phyloP scores from a whole-genome alignment of 2,113 vertebrate genomes.

The Rhinolophus ferrumequinum region DNA sequence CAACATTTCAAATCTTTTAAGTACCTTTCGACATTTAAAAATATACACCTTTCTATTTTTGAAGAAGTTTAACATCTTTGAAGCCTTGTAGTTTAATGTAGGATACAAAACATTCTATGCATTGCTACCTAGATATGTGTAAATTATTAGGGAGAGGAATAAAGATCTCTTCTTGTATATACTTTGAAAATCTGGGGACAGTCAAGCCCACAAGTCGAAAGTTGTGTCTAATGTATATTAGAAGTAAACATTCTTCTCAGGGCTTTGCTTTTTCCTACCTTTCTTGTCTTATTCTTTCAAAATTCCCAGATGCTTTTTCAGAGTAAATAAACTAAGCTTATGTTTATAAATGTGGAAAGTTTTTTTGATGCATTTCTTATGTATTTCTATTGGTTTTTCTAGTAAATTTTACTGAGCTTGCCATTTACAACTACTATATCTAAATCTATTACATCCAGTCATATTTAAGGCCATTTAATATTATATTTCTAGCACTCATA shows the following conservation, averaged over 20 bases:
- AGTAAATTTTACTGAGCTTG: constrained; percentile 29
- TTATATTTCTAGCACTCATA: neutral
- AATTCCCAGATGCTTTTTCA: neutral
- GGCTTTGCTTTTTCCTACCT: neutral
- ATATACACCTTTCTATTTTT: neutral
- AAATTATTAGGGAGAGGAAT: neutral
- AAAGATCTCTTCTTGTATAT: neutral
- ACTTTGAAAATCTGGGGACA: neutral
- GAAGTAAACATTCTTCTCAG: neutral
- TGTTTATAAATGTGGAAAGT: constrained; percentile 8
- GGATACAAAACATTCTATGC: neutral
- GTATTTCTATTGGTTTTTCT: neutral
- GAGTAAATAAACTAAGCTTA: neutral
- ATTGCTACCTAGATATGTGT: neutral
- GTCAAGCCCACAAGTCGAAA: neutral
- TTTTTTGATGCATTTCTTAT: neutral
- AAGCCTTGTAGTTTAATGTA: neutral
- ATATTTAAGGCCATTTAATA: neutral
- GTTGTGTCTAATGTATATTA: neutral
- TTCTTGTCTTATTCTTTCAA: neutral
- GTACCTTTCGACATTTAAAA: neutral
- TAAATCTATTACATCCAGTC: neutral
- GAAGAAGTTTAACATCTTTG: neutral
- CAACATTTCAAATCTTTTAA: neutral
- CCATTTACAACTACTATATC: neutral